Conservation (phyloP, 2,797 vertebrate genomes). For the Bradypodion pumilum region DNA sequence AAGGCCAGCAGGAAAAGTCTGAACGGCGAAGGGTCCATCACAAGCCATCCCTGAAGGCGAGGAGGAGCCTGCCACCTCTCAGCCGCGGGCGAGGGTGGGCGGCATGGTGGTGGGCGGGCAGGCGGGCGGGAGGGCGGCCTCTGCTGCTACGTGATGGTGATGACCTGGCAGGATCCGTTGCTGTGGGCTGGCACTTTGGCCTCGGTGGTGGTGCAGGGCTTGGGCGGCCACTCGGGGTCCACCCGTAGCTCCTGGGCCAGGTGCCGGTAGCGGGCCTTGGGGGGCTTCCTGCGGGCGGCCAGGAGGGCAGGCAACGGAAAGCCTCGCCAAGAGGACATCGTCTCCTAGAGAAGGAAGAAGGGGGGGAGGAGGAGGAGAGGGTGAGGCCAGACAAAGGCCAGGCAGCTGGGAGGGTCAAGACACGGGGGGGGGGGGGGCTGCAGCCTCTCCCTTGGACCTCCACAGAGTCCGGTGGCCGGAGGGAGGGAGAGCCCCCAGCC, state of each 20-base stretch:
- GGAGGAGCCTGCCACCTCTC: neutral
- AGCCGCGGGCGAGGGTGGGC: too few species aligned
- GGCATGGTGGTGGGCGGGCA: too few species aligned
- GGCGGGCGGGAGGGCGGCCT: too few species aligned
- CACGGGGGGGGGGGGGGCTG: too few species aligned
- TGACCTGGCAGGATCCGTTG: constrained; percentile 84
- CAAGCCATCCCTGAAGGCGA: too few species aligned
- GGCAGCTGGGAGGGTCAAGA: too few species aligned
- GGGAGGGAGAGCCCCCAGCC: too few species aligned
- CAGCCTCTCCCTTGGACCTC: too few species aligned
- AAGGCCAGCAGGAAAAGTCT: too few species aligned
- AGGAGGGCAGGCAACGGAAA: constrained; percentile 80
- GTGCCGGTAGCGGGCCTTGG: constrained; percentile 95
- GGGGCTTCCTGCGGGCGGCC: constrained; percentile 78
- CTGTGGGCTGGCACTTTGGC: constrained; percentile 81
- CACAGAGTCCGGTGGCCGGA: too few species aligned
- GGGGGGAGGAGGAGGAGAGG: constrained; percentile 40
- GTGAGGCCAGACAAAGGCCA: too few species aligned
- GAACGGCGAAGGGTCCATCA: too few species aligned
- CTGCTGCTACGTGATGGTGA: constrained; percentile 82
- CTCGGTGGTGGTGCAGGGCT: constrained; percentile 95
- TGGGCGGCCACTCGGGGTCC: constrained; percentile 97
- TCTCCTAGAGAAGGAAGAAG: constrained; percentile 73
- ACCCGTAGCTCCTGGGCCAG: constrained; percentile 94
- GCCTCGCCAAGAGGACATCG: constrained; percentile 73